These are phyloP conservation scores for Panopea generosa DNA, from an alignment of 2,888 invertebrate genomes.

Conservation along the genomic window DNA sequence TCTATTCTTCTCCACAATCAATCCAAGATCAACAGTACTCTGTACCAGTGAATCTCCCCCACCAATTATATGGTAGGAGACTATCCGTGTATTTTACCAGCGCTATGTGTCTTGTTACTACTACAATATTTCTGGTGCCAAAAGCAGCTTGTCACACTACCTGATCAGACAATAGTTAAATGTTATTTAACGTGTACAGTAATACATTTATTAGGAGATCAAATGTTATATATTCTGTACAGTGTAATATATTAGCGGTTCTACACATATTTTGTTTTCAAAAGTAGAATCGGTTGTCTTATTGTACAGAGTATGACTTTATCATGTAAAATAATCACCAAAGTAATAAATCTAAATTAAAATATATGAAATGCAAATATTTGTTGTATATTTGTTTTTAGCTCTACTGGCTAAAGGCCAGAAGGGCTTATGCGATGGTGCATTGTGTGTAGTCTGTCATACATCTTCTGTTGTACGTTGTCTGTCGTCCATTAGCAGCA, in stretches of 20 bases:
- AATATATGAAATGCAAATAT: constrained; percentile 41
- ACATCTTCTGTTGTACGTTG: no score
- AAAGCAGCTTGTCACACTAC: not conserved
- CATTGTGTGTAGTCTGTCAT: no score
- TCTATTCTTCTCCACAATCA: no score
- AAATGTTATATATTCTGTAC: constrained; percentile 50
- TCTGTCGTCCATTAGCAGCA: no score
- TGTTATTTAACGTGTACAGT: not conserved
- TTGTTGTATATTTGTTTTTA: not conserved
- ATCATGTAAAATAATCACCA: constrained; percentile 44
- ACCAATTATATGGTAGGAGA: no score
- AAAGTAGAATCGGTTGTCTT: constrained; percentile 26
- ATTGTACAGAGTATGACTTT: constrained; percentile 28
- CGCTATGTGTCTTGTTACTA: no score
- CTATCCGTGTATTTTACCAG: no score
- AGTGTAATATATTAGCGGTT: constrained; percentile 23
- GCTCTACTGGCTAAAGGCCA: no score
- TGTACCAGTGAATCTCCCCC: no score
- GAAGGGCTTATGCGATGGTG: no score
- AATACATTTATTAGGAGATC: constrained; percentile 29
- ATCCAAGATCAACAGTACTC: no score
- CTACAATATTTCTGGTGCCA: not conserved
- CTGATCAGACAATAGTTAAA: not conserved
- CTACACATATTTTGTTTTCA: constrained; percentile 42
- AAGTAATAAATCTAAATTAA: constrained; percentile 40